Evolutionary conservation across 2,797 vertebrate species (phyloP).

Genomic region (Leucoraja ocellata): DNA sequence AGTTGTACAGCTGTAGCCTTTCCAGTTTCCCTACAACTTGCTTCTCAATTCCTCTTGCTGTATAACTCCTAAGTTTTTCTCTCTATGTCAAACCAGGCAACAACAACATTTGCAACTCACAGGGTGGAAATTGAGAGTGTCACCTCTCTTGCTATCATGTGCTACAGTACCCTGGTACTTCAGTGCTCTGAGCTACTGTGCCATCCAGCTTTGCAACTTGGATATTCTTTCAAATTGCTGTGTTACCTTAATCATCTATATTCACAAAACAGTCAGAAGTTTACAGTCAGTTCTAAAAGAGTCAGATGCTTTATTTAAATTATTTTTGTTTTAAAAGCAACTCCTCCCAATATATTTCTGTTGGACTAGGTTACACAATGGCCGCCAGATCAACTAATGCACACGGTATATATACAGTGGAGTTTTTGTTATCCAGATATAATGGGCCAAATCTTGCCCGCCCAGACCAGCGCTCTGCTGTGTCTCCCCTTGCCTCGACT

Average conservation of each 20-base stretch:
- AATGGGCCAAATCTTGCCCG: too few species aligned
- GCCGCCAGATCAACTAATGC: too few species aligned
- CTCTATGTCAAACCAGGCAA: not conserved
- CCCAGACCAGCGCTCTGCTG: too few species aligned
- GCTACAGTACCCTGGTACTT: not conserved
- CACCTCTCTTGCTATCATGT: not conserved
- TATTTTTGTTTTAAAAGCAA: not conserved
- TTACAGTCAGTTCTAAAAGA: not conserved
- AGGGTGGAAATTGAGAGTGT: not conserved
- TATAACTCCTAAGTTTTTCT: not conserved
- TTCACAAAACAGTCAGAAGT: slow-evolving; percentile 18
- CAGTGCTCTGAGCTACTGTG: not conserved
- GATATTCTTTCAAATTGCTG: not conserved
- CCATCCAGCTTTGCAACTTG: not conserved
- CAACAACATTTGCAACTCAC: not conserved
- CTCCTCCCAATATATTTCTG: not conserved
- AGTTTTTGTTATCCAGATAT: not conserved
- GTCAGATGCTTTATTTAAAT: not conserved
- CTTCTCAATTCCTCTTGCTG: not conserved
- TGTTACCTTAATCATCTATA: not conserved
- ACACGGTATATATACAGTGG: not conserved
- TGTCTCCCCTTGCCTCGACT: too few species aligned
- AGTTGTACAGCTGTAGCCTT: not conserved
- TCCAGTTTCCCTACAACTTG: not conserved
- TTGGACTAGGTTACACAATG: not conserved